Evolutionary conservation across 1,140 invertebrate genomes (phyloP), one percentile per base, ranked within the genome.

Genomic region (Thaumetopoea pityocampa): DNA sequence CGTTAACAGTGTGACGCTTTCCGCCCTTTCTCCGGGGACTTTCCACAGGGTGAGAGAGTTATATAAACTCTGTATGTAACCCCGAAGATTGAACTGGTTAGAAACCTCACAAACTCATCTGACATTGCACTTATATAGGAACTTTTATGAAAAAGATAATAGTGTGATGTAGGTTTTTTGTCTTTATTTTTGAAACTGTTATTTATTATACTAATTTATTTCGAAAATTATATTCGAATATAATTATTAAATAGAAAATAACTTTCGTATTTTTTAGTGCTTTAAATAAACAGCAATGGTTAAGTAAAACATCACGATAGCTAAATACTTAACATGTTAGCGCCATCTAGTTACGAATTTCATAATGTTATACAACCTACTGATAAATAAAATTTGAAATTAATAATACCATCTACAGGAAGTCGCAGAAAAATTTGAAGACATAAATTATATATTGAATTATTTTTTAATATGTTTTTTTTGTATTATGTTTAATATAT

Each of bases 21-120:
- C 78, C 73, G 73, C 52, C 78, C 48, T 69, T 10, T 64, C 78
- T 83, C 78, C 78, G 76, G 78, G 78, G 78, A 83, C 79, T 80
- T 80, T 83, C 76, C 78, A 72, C 78, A 72, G 71, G 78, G 71
- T 73, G 17, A 53, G 11, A 12, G 58, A 82, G 52, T 44, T 64
- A 82, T 44, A 11, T 17, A 61, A 59, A 35, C 41, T 77, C 67
- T 52, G 77, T 36, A 16, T 48, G 77, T 81, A 46, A 77, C 68
- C 77, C 73, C 71, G 77, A 77, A 24, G 59, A 65, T 53, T 71
- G 70, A 69, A 77, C 70, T 82, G 74, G 59, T 55, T 38, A 50
- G 70, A 79, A 72, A 66, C 45, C 63, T 42, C 35, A 16, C 3
- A 7, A 9, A 5, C 5, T 18, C 4, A 24, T 3, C 14, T 10